A percentile compares a stretch with the other conserved stretches of the same genome.
Conservation (phyloP, 2,888 invertebrate species). For the Eilema griseolum region DNA sequence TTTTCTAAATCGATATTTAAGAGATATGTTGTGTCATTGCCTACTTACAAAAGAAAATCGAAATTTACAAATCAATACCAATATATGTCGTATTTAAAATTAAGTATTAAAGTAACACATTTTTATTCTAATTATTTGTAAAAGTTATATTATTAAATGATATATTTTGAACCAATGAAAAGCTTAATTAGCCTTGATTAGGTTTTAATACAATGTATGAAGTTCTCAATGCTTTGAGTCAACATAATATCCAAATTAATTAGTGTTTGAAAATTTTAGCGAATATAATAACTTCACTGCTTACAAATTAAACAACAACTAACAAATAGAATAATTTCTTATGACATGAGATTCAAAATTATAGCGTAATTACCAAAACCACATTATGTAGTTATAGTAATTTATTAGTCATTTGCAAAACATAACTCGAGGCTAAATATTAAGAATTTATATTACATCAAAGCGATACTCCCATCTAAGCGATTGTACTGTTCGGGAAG, state of each 20-base stretch:
- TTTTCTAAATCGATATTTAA: conserved; percentile 51
- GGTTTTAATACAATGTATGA: not conserved
- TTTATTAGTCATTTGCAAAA: conserved; percentile 24
- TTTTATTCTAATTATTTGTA: conserved; percentile 20
- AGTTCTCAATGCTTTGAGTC: conserved; percentile 10
- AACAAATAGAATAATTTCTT: conserved; percentile 12
- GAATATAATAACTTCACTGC: not conserved
- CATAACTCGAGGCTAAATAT: conserved; percentile 23
- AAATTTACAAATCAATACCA: conserved; percentile 4
- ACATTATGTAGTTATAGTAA: conserved; percentile 25
- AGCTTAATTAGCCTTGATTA: not conserved
- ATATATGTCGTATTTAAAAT: not conserved
- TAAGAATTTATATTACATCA: conserved; percentile 43
- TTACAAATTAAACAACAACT: not conserved
- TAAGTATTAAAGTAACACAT: not conserved
- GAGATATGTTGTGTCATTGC: conserved; percentile 59
- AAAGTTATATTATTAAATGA: conserved; percentile 19
- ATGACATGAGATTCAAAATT: conserved; percentile 5
- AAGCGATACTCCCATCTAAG: conserved; percentile 48
- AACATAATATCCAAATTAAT: conserved; percentile 8
- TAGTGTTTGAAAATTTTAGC: conserved; percentile 9
- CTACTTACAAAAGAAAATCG: conserved; percentile 28
- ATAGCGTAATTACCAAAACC: conserved; percentile 11
- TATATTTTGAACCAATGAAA: conserved; percentile 8
- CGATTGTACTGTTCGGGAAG: conserved; percentile 48